Conservation (phyloP, 2,113 vertebrate species). For the Vulpes vulpes region DNA sequence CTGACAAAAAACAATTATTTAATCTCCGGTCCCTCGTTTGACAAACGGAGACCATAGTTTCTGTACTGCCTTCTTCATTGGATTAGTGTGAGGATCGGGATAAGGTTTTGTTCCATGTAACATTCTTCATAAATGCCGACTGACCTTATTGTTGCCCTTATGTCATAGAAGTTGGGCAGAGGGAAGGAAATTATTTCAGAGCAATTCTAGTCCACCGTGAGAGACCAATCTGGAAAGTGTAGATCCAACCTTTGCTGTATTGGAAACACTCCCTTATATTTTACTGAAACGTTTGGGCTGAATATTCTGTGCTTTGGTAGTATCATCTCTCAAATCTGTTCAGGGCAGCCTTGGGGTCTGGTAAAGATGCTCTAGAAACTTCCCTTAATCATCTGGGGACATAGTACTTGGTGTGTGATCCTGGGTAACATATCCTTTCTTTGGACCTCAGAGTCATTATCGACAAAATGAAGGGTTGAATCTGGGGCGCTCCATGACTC, state of each 20-base stretch:
- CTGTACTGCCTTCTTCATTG: background rate
- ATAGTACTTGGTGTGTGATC: accelerated
- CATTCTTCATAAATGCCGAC: background rate
- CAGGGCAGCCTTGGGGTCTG: background rate
- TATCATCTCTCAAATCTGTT: background rate
- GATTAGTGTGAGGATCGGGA: background rate
- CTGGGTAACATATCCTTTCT: background rate
- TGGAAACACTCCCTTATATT: background rate
- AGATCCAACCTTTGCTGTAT: background rate
- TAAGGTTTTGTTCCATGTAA: background rate
- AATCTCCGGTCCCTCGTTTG: background rate
- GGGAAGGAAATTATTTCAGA: background rate
- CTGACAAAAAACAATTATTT: background rate
- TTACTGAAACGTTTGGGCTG: background rate
- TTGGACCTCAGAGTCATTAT: background rate
- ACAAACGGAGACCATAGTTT: background rate
- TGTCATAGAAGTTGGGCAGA: background rate
- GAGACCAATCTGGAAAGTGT: background rate
- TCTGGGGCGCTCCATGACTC: background rate
- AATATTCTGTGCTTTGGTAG: background rate
- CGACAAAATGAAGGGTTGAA: accelerated
- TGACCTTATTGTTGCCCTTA: background rate
- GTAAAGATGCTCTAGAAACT: background rate
- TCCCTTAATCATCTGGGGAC: accelerated
- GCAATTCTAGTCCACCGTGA: accelerated